Conservation (phyloP, 2,888 invertebrate genomes). For the Alentia gelatinosa region DNA sequence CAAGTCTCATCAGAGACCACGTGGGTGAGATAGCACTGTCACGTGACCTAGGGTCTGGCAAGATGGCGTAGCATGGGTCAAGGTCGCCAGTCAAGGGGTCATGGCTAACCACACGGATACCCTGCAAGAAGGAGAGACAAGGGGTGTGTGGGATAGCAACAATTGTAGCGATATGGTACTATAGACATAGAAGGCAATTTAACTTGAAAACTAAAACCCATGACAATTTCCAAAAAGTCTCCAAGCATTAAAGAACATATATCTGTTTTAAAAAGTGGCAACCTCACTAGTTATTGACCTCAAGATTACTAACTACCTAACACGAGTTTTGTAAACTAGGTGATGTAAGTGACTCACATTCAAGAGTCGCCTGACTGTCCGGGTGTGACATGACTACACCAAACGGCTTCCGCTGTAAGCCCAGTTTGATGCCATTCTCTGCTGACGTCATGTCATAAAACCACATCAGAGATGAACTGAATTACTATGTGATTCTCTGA, state of each 20-base stretch:
- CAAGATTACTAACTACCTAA: too few relatives aligned
- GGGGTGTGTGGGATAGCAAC: too few relatives aligned
- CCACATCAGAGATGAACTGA: constrained; percentile 39
- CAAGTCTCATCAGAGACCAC: neutral
- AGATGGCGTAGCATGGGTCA: neutral
- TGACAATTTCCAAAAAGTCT: too few relatives aligned
- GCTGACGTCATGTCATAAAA: constrained; percentile 20
- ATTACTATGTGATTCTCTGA: too few relatives aligned
- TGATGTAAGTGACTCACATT: too few relatives aligned
- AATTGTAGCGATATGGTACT: too few relatives aligned
- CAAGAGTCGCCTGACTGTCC: constrained; percentile 52
- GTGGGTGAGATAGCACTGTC: neutral
- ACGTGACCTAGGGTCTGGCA: neutral
- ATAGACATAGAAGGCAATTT: too few relatives aligned
- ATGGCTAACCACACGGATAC: neutral
- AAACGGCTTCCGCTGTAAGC: constrained; percentile 56
- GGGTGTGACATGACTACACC: constrained; percentile 61
- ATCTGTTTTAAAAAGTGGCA: too few relatives aligned
- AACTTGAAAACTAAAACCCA: too few relatives aligned
- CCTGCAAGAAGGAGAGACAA: neutral
- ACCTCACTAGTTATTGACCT: too few relatives aligned
- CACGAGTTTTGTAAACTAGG: too few relatives aligned
- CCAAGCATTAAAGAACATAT: too few relatives aligned
- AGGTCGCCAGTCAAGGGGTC: neutral
- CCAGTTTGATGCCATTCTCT: constrained; percentile 39